A percentile compares a stretch with the other conserved stretches of the same genome.
phyloP scores from a whole-genome alignment of 2,113 vertebrate species.

The Herpailurus yagouaroundi region DNA sequence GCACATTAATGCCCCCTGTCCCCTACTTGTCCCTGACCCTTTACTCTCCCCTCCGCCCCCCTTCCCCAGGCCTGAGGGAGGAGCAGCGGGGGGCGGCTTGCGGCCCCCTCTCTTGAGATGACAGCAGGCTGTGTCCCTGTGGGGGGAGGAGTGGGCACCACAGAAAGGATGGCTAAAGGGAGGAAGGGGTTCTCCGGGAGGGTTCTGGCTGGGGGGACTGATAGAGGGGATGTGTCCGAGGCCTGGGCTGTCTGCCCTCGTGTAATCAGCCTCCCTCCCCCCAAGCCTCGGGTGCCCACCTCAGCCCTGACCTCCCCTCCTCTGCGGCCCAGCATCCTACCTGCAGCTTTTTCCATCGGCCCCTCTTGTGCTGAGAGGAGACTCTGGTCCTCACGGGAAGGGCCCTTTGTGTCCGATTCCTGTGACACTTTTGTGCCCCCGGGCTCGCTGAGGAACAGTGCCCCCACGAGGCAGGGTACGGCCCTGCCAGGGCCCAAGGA shows the following conservation, averaged over 20 bases:
- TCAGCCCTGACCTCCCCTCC: conserved; percentile 90
- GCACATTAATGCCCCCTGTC: background rate
- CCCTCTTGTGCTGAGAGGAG: background rate
- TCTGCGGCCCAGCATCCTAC: conserved; percentile 91
- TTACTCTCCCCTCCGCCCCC: conserved; percentile 19
- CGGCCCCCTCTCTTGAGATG: background rate
- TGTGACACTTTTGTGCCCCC: background rate
- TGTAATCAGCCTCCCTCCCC: background rate
- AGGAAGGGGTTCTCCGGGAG: background rate
- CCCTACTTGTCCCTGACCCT: conserved; percentile 18
- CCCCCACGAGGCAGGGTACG: fast-evolving
- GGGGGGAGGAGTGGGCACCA: background rate
- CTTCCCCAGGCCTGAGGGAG: background rate
- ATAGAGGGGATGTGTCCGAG: background rate
- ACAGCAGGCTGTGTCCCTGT: background rate
- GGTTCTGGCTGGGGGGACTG: background rate
- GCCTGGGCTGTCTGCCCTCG: background rate
- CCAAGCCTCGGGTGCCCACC: background rate
- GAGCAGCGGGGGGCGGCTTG: background rate
- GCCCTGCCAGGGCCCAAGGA: background rate
- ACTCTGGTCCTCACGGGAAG: background rate
- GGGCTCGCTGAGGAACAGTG: background rate
- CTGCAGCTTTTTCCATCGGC: conserved; percentile 16
- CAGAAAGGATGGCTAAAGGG: background rate
- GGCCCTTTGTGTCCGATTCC: background rate